Conservation (phyloP, 1,140 invertebrate genomes). For the Drosophila micromelanica region DNA sequence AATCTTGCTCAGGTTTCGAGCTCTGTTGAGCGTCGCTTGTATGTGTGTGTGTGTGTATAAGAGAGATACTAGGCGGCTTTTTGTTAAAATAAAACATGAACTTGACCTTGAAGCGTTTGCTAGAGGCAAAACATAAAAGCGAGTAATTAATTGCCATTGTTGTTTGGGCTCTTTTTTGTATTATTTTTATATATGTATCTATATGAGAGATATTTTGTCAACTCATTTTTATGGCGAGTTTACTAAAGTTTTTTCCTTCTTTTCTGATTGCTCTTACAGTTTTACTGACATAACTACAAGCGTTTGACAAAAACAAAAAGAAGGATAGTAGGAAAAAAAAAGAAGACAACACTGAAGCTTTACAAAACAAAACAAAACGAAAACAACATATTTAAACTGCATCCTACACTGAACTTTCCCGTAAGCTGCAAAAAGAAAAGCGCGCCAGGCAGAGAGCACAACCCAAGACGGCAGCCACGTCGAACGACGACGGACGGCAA, state of each 20-base stretch:
- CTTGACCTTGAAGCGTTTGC: slow-evolving; percentile 66
- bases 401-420: slow-evolving; percentile 10
- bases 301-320: slow-evolving; percentile 39
- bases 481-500: slow-evolving; percentile 48
- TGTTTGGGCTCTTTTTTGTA: slow-evolving; percentile 12
- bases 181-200: slow-evolving; percentile 2
- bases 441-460: slow-evolving; percentile 63
- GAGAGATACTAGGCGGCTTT: slow-evolving; percentile 34
- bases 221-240: slow-evolving; percentile 8
- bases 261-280: slow-evolving; percentile 31
- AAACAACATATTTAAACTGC: neutral
- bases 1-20: slow-evolving; percentile 52
- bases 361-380: neutral
- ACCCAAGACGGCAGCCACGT: slow-evolving; percentile 52
- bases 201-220: neutral
- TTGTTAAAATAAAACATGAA: slow-evolving; percentile 63
- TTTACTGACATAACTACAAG: slow-evolving; percentile 52
- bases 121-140: slow-evolving; percentile 48
- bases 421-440: slow-evolving; percentile 43
- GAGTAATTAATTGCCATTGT: slow-evolving; percentile 48
- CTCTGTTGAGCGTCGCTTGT: slow-evolving; percentile 11
- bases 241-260: slow-evolving; percentile 22
- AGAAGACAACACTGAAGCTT: slow-evolving; percentile 20
- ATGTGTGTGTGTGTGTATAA: slow-evolving; percentile 24
- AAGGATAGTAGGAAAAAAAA: slow-evolving; percentile 7